Conservation (phyloP, 2,888 invertebrate species). For the Pheosia tremula region DNA sequence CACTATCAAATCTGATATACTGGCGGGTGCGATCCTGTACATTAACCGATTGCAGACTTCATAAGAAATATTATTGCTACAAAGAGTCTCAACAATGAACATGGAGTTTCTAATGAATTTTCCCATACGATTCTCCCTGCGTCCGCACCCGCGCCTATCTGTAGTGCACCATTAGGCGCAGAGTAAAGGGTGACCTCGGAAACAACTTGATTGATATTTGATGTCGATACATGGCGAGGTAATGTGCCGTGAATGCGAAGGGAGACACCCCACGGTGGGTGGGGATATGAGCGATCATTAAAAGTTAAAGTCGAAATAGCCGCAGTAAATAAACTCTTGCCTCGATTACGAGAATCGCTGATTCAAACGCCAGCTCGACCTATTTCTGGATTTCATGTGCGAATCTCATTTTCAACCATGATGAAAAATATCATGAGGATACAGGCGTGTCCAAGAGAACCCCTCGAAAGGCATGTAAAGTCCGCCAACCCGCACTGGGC, state of each 20-base stretch:
- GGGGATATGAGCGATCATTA: conserved; percentile 2
- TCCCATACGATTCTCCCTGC: background rate
- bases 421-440: too few relatives aligned
- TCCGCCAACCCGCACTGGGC: too few relatives aligned
- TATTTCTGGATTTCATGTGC: too few relatives aligned
- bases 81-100: background rate
- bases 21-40: too few relatives aligned
- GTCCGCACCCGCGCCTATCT: conserved; percentile 18
- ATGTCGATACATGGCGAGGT: conserved; percentile 45
- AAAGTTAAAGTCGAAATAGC: background rate
- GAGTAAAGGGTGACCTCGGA: conserved; percentile 45
- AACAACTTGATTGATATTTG: conserved; percentile 51
- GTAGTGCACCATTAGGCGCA: conserved; percentile 41
- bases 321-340: background rate
- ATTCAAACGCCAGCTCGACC: too few relatives aligned
- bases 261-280: conserved; percentile 3
- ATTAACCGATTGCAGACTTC: too few relatives aligned
- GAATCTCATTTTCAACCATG: too few relatives aligned
- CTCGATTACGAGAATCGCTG: too few relatives aligned
- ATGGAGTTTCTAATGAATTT: background rate
- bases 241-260: conserved; percentile 45
- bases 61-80: background rate
- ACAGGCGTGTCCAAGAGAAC: too few relatives aligned
- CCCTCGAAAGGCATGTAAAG: too few relatives aligned
- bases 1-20: too few relatives aligned